Base-by-base conservation (phyloP, 2,113 vertebrate genomes). In the Pterocles orientalis region DNA sequence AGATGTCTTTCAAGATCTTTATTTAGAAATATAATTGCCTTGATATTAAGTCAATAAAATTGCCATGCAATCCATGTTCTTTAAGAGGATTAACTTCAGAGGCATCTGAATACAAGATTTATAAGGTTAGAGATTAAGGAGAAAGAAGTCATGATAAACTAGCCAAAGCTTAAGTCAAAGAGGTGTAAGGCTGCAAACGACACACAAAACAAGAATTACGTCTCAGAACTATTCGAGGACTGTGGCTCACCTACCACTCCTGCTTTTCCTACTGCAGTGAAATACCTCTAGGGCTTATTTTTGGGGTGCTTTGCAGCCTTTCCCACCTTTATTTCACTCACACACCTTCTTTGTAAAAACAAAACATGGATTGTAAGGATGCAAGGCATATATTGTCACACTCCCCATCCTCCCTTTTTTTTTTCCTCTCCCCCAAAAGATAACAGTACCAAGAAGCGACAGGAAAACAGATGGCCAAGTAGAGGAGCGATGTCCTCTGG, bases 371-470 rank as follows among this genome's bases (percentile, higher is more conserved):
- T 47, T 57, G 11, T 69, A 80, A 65, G 34, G 26, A 69, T 23
- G 18, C 14, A 88, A 77, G 12, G 18, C 31, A 58, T 21, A 86
- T 1, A 4, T 3, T 34, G 12, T 8, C 43, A 64, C 39, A 58
- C 33, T 24, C 10, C 9, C 13, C 34, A 10, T 8, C 11, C 6
- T 9, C 3, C 1, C 3, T 0, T 7, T 58, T 9, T 4, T 28
- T 4, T 28, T 45, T 43, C 8, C 23, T 36, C 9, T 10, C 9
- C 8, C 3, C 0, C n/a, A 56, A 45, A 29, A 62, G 15, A 7
- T 6, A 64, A 54, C 31, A 43, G 12, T 28, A 64, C 51, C 9
- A 61, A 65, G 54, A 83, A 86, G 57, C 48, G 89, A 48, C n/a
- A 79, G 58, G 51, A 62, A 56, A 71, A 84, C 56, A 84, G 33